These are phyloP conservation scores for Vespertilio murinus DNA, from an alignment of 2,797 vertebrate genomes.

Conservation along the genomic window DNA sequence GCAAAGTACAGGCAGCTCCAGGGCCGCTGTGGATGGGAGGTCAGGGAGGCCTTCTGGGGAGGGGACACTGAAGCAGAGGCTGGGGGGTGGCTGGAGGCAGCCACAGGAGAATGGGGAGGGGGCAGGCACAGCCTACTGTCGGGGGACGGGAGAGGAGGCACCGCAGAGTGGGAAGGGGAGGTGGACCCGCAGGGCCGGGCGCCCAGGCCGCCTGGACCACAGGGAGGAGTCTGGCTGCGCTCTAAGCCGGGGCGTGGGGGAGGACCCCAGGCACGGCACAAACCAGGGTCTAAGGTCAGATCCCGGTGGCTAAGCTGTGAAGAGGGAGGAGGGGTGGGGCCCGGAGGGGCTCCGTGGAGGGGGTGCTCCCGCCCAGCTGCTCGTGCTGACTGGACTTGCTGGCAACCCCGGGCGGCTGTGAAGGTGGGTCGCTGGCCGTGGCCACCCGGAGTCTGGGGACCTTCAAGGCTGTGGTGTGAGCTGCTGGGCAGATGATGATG, in stretches of 20 bases:
- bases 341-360: background rate
- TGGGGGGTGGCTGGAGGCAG: background rate
- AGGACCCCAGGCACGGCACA: background rate
- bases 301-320: background rate
- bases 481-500: background rate
- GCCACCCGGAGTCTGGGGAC: background rate
- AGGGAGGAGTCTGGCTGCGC: background rate
- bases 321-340: background rate
- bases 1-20: background rate
- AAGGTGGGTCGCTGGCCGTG: background rate
- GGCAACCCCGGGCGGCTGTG: no score
- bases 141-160: background rate
- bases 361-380: rapidly evolving
- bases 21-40: background rate
- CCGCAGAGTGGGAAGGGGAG: no score
- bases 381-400: no score
- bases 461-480: background rate
- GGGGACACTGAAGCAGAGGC: background rate
- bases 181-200: background rate
- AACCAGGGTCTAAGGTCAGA: no score
- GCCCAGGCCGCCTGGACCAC: background rate
- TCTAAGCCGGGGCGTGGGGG: background rate
- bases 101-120: background rate
- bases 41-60: background rate
- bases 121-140: background rate